These are phyloP conservation scores for Phalacrocorax brasilianus DNA, from an alignment of 2,113 vertebrate genomes.

Conservation along the genomic window DNA sequence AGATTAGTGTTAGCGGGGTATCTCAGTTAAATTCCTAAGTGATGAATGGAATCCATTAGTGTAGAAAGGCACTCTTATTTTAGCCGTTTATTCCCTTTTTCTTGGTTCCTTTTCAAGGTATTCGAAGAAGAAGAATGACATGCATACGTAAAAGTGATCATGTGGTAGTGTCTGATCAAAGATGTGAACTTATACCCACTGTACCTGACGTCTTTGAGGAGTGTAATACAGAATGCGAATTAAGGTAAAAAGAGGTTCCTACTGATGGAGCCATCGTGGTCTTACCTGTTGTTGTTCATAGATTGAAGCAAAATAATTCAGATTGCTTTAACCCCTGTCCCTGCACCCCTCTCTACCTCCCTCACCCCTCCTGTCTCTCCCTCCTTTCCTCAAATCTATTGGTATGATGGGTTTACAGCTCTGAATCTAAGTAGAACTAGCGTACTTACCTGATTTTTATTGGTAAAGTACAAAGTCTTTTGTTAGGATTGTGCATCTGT, in stretches of 20 bases:
- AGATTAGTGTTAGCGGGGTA: background rate
- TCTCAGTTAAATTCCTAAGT: background rate
- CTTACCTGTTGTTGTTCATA: background rate
- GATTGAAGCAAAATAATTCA: background rate
- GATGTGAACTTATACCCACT: conserved; percentile 81
- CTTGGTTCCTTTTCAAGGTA: conserved; percentile 58
- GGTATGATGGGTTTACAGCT: background rate
- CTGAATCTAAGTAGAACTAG: background rate
- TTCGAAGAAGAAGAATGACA: conserved; percentile 76
- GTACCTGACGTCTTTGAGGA: conserved; percentile 76
- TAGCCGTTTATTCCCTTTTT: background rate
- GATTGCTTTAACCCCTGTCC: background rate
- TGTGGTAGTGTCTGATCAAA: conserved; percentile 85
- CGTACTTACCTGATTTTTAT: background rate
- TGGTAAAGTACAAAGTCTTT: background rate
- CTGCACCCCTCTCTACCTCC: background rate
- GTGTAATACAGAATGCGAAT: conserved; percentile 91
- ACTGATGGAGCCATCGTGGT: background rate
- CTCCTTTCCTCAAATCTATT: background rate
- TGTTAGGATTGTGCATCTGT: background rate
- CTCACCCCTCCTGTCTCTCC: background rate
- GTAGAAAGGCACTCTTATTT: background rate
- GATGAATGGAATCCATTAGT: background rate
- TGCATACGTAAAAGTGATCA: conserved; percentile 88
- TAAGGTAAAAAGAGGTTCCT: conserved; percentile 79